Base-by-base conservation (phyloP, 2,113 vertebrate genomes). In the Chaenocephalus aceratus region DNA sequence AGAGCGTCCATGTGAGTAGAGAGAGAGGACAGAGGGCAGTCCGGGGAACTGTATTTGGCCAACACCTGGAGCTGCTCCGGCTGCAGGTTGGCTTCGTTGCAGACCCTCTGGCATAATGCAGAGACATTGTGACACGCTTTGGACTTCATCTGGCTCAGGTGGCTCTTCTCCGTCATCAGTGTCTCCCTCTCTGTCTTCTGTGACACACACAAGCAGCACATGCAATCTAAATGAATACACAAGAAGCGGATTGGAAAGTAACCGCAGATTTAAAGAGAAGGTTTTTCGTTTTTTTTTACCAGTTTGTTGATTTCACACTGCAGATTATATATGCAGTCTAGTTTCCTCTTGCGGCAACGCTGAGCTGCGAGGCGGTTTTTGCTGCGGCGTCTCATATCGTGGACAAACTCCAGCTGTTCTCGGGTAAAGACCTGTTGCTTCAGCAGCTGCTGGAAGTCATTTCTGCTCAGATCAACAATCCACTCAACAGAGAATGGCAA, bases 281-380 rank as follows among this genome's bases (percentile, higher is more conserved):
- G 36, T 41, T 41, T 41, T 41, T 41, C 1, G 2, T 94, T 74
- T 88, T 85, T 79, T 91, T 95, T 79, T 91, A 99, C 98, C 96
- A 99, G 95, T 74, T 97, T 98, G 86, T 96, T 94, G 68, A 99
- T 99, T 93, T 99, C 98, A 63, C 95, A 96, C 85, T 99, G 97
- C 56, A 99, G 96, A 69, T 97, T 98, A 60, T 97, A 95, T 60
- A 99, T 98, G 86, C 97, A 99, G 90, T 99, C 98, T 0, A 99
- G 95, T 58, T 99, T 99, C 72, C 97, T 95, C 90, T 99, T 99
- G 74, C 98, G 97, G 86, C 98, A 99, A 34, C 97, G 97, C 58
- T 97, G 97, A 0, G 98, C 98, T 0, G 98, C 98, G 4, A 98
- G 96, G 52, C 98, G 96, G 75, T 99, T 99, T 87, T 99, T 99